Conservation (phyloP, 2,888 invertebrate species). For the Spicauda simplicius region DNA sequence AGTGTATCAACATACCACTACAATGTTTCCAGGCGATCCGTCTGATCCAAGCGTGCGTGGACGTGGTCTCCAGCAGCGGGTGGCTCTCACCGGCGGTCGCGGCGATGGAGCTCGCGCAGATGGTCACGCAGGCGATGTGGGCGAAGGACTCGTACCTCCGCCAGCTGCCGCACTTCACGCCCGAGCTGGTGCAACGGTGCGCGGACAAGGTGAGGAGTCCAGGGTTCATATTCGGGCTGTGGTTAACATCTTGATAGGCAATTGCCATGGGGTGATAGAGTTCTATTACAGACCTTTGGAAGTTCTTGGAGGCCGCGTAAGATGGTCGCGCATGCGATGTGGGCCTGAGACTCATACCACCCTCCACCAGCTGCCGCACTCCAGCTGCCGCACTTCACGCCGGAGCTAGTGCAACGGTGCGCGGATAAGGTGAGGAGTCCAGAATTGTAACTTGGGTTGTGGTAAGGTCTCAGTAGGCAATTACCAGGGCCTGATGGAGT, state of each 20-base stretch:
- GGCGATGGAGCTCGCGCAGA: constrained; percentile 99
- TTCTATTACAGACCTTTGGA: constrained; percentile 9
- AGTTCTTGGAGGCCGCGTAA: too few relatives aligned
- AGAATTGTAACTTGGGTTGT: neutral
- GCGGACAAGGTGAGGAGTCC: constrained; percentile 89
- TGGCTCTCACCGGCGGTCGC: constrained; percentile 99
- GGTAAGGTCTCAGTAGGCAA: neutral
- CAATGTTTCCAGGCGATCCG: constrained; percentile 87
- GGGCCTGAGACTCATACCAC: constrained; percentile 99
- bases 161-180: constrained; percentile 97
- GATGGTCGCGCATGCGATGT: constrained; percentile 99
- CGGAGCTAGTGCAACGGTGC: constrained; percentile 95
- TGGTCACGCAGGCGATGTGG: constrained; percentile 99
- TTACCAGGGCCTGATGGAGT: neutral
- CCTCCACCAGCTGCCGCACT: too few relatives aligned
- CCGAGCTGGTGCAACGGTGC: constrained; percentile 95
- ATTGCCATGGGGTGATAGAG: neutral
- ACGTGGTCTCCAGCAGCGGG: constrained; percentile 95
- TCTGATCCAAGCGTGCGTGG: constrained; percentile 97
- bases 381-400: constrained; percentile 97
- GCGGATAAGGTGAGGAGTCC: constrained; percentile 89
- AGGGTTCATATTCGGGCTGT: neutral
- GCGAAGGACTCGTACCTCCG: constrained; percentile 98
- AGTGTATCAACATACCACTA: too few relatives aligned
- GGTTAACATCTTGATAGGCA: neutral